Conservation (phyloP, 2,888 invertebrate genomes). For the Lutraria lutraria region DNA sequence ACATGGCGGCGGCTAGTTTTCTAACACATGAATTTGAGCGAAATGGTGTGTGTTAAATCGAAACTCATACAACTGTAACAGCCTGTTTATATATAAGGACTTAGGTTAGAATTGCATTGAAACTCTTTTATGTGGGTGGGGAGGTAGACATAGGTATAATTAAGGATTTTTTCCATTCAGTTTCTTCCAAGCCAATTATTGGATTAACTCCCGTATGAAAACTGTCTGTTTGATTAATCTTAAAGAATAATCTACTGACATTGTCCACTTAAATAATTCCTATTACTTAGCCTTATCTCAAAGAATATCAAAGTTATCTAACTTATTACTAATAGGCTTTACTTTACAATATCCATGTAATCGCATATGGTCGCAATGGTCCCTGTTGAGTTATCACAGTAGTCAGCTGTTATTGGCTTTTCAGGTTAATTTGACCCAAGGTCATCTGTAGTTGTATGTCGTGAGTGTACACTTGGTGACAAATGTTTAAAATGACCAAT, state of each 20-base stretch:
- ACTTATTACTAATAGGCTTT: slow-evolving; percentile 31
- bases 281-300: slow-evolving; percentile 32
- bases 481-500: background rate
- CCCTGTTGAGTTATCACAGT: slow-evolving; percentile 29
- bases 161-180: slow-evolving; percentile 11
- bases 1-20: slow-evolving; percentile 8
- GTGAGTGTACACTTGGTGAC: background rate
- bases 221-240: slow-evolving; percentile 28
- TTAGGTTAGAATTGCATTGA: background rate
- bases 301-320: slow-evolving; percentile 35
- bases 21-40: background rate
- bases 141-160: slow-evolving; percentile 1
- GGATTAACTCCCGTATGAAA: slow-evolving; percentile 37
- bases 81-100: background rate
- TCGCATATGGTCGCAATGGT: slow-evolving; percentile 8
- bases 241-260: slow-evolving; percentile 3
- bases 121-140: background rate
- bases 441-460: slow-evolving; percentile 40
- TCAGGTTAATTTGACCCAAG: slow-evolving; percentile 53
- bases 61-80: background rate
- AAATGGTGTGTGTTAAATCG: background rate
- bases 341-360: background rate
- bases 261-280: slow-evolving; percentile 8
- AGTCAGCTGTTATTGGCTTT: slow-evolving; percentile 43
- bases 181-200: slow-evolving; percentile 39